Evolutionary conservation across 2,797 vertebrate genomes (phyloP), one percentile per base, ranked within the genome.

Genomic region (Liasis olivaceus): DNA sequence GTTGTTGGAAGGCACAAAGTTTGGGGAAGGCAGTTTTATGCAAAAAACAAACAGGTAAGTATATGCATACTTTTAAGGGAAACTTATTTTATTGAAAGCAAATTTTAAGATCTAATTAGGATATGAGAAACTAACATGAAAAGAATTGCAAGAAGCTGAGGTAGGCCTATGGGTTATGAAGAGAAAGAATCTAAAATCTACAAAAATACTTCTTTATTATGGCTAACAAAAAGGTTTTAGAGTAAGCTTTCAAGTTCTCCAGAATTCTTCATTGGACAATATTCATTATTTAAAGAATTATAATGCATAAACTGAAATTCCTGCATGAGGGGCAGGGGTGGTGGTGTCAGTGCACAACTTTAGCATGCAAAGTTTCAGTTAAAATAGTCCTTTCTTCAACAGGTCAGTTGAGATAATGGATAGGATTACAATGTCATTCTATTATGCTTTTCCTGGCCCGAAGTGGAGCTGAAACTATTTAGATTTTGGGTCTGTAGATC

Each of bases 381-480:
- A 86, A 88, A 92, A 92, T 56, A 85, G 59, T 63, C 31, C 60
- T 56, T 36, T 59, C 54, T 56, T 28, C 28, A 56, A 81, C n/a
- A n/a, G 31, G 51, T 54, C 20, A 36, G 58, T 64, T 63, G 36
- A 17, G 54, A 69, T n/a, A 88, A 58, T 51, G 84, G 60, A 84
- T 86, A 77, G 7, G 84, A 90, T 72, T 60, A n/a, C 54, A 62
- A n/a, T 31, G 58, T 87, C 24, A 85, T 85, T 59, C 31, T 54
- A 92, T 28, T 89, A 54, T 81, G 47, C 64, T 66, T 66, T 92
- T 90, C 92, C 64, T 77, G 56, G 63, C 54, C 89, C 62, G 42
- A 1, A 9, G 26, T 62, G 36, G 56, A 15, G 28, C 64, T 87
- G 20, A 63, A 93, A 77, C 36, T 59, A 54, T 89, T 64, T 63